Conservation (phyloP, 1,140 invertebrate species). For the Drosophila rufa region DNA sequence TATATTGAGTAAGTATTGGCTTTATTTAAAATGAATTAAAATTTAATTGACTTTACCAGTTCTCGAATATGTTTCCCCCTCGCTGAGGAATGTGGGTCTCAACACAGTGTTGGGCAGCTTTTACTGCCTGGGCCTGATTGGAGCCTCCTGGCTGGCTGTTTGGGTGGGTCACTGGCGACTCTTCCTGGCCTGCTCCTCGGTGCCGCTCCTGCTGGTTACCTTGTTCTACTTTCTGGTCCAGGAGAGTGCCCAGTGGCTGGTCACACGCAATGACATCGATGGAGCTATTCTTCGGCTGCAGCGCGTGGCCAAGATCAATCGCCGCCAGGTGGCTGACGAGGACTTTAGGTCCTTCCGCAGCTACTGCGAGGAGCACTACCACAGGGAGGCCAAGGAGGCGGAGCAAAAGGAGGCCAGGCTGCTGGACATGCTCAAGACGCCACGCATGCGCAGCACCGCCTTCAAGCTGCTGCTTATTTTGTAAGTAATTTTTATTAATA, state of each 20-base stretch:
- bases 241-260: conserved; percentile 88
- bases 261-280: conserved; percentile 86
- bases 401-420: conserved; percentile 74
- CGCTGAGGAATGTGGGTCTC: conserved; percentile 86
- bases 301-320: conserved; percentile 87
- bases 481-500: conserved; percentile 83
- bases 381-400: conserved; percentile 62
- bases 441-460: conserved; percentile 86
- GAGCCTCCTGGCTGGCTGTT: conserved; percentile 87
- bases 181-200: conserved; percentile 86
- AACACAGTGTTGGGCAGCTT: conserved; percentile 87
- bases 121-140: conserved; percentile 86
- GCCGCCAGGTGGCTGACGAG: conserved; percentile 83
- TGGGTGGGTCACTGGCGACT: conserved; percentile 86
- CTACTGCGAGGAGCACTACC: conserved; percentile 69
- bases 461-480: conserved; percentile 87
- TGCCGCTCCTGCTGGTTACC: conserved; percentile 85
- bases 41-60: conserved; percentile 71
- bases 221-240: conserved; percentile 86
- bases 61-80: conserved; percentile 87
- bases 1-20: conserved; percentile 86
- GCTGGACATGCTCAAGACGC: conserved; percentile 86
- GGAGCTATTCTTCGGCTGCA: conserved; percentile 86
- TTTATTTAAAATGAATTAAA: neutral
- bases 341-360: conserved; percentile 85